phyloP scores from a whole-genome alignment of 2,888 invertebrate species.

The Melanotus villosus region DNA sequence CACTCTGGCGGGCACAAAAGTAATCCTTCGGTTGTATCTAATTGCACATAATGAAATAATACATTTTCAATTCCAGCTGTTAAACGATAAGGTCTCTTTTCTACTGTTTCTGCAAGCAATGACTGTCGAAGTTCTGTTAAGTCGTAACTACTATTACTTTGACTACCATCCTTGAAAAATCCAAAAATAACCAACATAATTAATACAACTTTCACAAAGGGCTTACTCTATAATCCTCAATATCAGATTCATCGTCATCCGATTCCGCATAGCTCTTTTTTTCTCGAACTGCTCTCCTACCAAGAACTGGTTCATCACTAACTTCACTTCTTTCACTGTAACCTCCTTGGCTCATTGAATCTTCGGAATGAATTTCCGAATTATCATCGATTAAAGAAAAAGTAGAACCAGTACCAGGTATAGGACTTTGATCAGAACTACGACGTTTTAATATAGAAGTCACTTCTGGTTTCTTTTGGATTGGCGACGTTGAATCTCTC shows the following conservation, averaged over 20 bases:
- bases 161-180: conserved; percentile 74
- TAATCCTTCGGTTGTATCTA: conserved; percentile 81
- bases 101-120: conserved; percentile 79
- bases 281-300: conserved; percentile 76
- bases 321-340: conserved; percentile 77
- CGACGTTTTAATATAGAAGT: conserved; percentile 75
- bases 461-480: conserved; percentile 67
- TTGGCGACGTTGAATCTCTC: conserved; percentile 63
- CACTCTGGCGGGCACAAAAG: conserved; percentile 74
- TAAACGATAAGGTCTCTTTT: conserved; percentile 73
- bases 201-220: background rate
- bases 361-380: conserved; percentile 76
- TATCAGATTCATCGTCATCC: conserved; percentile 83
- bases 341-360: conserved; percentile 78
- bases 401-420: conserved; percentile 67
- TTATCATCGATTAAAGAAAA: conserved; percentile 66
- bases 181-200: conserved; percentile 56
- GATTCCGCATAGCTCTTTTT: conserved; percentile 71
- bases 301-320: conserved; percentile 79
- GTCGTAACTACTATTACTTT: conserved; percentile 76
- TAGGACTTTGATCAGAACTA: conserved; percentile 69
- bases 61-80: conserved; percentile 82
- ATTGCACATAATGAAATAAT: conserved; percentile 82
- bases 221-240: conserved; percentile 75
- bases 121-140: conserved; percentile 81